Percentiles rank a stretch among this genome's conserved stretches.
These are phyloP conservation scores for Ibycter americanus DNA, from an alignment of 2,797 vertebrate species.

Conservation along the genomic window DNA sequence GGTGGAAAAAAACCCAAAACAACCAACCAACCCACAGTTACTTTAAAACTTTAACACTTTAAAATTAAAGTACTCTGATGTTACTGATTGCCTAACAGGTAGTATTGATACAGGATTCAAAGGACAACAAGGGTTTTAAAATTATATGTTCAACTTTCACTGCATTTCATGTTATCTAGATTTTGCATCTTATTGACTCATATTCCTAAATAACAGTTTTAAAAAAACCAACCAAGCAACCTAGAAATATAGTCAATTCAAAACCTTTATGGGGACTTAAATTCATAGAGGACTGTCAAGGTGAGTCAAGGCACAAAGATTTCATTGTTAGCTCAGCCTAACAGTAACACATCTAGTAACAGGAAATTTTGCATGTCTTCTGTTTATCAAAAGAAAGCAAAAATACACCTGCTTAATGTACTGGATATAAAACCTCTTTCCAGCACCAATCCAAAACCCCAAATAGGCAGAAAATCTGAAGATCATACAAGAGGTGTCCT, in stretches of 20 bases:
- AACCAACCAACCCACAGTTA: background rate
- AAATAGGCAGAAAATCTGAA: background rate
- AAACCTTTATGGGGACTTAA: background rate
- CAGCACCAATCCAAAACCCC: background rate
- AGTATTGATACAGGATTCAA: background rate
- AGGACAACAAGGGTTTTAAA: background rate
- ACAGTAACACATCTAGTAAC: background rate
- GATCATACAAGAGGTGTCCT: background rate
- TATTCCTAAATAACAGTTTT: background rate
- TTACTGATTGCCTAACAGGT: background rate
- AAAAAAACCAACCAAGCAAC: background rate
- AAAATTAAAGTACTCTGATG: background rate
- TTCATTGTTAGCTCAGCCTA: background rate
- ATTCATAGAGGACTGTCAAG: background rate
- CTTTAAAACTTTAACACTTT: background rate
- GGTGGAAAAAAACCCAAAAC: background rate
- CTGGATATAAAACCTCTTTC: background rate
- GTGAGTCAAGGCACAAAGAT: background rate
- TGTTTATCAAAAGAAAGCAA: background rate
- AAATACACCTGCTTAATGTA: background rate
- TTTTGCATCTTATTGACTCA: background rate
- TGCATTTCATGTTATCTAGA: background rate
- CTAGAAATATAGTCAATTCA: background rate
- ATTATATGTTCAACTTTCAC: background rate
- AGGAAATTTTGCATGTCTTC: background rate